Conservation (phyloP, 2,888 invertebrate species). For the Halictus quadricinctus region DNA sequence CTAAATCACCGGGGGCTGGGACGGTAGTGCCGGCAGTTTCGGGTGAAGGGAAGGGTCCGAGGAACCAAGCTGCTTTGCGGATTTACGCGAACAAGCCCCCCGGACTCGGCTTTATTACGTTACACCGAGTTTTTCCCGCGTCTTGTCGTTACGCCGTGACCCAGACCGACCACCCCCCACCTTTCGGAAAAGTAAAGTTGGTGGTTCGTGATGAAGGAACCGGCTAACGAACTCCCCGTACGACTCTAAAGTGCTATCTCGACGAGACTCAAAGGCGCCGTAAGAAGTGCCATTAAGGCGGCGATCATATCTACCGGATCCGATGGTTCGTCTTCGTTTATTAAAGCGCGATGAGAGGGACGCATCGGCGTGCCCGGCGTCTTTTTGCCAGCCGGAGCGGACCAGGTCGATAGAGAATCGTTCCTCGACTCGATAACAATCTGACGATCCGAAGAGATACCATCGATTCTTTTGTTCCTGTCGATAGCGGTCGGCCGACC, state of each 20-base stretch:
- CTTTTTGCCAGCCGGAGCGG: constrained; percentile 21
- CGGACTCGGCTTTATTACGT: constrained; percentile 76
- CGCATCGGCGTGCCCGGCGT: constrained; percentile 25
- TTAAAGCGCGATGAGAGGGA: constrained; percentile 61
- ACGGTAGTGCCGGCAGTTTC: constrained; percentile 45
- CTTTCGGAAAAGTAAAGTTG: constrained; percentile 42
- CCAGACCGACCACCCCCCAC: constrained; percentile 15
- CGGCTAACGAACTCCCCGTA: constrained; percentile 67
- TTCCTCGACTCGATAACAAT: constrained; percentile 37
- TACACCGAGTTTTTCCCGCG: constrained; percentile 76
- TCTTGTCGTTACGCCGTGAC: constrained; percentile 58
- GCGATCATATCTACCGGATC: constrained; percentile 60
- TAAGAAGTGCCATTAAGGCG: constrained; percentile 65
- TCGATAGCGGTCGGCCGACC: constrained; percentile 21
- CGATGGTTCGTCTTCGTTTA: constrained; percentile 66
- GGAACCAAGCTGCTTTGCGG: constrained; percentile 53
- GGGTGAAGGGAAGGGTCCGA: constrained; percentile 62
- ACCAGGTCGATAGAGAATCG: constrained; percentile 33
- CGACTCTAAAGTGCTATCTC: constrained; percentile 63
- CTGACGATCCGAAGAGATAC: constrained; percentile 38
- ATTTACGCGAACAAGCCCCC: constrained; percentile 74
- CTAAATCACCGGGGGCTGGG: constrained; percentile 69
- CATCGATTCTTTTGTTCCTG: constrained; percentile 54
- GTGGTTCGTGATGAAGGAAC: constrained; percentile 28
- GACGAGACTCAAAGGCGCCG: constrained; percentile 59